Evolutionary conservation across 2,888 invertebrate genomes (phyloP).

Genomic region (Caenorhabditis uteleia): DNA sequence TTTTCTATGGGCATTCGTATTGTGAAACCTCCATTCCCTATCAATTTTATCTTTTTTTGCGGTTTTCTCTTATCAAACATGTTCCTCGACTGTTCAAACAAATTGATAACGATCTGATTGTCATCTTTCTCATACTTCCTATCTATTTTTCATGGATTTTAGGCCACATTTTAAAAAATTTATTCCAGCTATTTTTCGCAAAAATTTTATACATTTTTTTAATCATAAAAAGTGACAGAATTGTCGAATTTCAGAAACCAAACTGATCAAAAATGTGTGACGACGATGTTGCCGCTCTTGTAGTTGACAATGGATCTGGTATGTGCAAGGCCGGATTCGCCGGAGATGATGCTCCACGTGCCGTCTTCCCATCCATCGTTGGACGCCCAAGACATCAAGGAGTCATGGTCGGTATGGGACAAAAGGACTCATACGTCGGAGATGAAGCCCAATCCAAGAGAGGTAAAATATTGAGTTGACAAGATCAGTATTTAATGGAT

Average conservation of each 20-base stretch:
- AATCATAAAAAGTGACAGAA: too few relatives aligned
- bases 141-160: background rate
- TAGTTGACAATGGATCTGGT: conserved; percentile 11
- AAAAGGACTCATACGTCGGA: conserved; percentile 11
- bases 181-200: background rate
- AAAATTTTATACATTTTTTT: background rate
- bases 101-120: conserved; percentile 11
- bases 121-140: too few relatives aligned
- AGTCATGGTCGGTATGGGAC: conserved; percentile 14
- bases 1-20: conserved; percentile 15
- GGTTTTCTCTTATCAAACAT: conserved; percentile 26
- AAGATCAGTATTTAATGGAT: background rate
- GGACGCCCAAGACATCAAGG: conserved; percentile 13
- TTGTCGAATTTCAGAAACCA: background rate
- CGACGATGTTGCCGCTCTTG: conserved; percentile 9
- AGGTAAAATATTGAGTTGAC: background rate
- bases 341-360: conserved; percentile 14
- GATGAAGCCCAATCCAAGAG: conserved; percentile 15
- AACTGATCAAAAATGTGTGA: conserved; percentile 5
- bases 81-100: conserved; percentile 20
- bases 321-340: conserved; percentile 13
- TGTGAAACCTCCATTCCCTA: conserved; percentile 7
- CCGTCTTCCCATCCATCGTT: conserved; percentile 11
- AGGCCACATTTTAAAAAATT: conserved; percentile 1
- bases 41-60: conserved; percentile 23